Evolutionary conservation across 2,113 vertebrate species (phyloP), one percentile per base, ranked within the genome.

Genomic region (Mustela nigripes): DNA sequence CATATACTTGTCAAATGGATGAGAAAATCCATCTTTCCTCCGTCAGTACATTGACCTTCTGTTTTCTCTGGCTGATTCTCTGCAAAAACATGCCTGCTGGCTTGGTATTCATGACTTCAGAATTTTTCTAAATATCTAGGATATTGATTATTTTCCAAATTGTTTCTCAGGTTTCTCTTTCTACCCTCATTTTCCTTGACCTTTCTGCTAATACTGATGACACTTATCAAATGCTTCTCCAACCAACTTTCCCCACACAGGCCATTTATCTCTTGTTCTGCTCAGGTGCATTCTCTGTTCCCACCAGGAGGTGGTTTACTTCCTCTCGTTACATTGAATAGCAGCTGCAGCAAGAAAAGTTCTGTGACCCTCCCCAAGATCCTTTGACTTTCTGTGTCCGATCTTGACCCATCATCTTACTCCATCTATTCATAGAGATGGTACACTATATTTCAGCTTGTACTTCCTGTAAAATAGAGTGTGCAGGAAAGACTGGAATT

Each of bases 101-200:
- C 67, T 93, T 98, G 93, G 60, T 91, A 97, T 96, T 91, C 89
- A 69, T 69, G 86, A 21, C 73, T 97, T 96, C 26, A 89, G 48
- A 94, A 86, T 93, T 86, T 60, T 10, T 98, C 76, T 73, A 97
- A 95, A 80, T 56, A 86, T 96, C 62, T 94, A 86, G 31, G 16
- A 16, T 90, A 90, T 62, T 95, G 85, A 92, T 94, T 96, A 62
- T 74, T 94, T 97, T 63, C 50, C 56, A 95, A 65, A 78, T 69
- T 92, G 42, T 97, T 85, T 92, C 69, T 94, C 39, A 74, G 26
- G 4, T 94, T 91, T 92, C 50, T 24, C 19, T 76, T 45, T 73
- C 45, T 84, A 71, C 39, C 18, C 42, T 91, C 48, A 60, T 78
- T 97, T 80, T 88, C 50, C 84, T 79, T 94, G 92, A 94, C 87